Evolutionary conservation across 1,140 invertebrate genomes (phyloP).

Genomic region (Brachionus rubens): DNA sequence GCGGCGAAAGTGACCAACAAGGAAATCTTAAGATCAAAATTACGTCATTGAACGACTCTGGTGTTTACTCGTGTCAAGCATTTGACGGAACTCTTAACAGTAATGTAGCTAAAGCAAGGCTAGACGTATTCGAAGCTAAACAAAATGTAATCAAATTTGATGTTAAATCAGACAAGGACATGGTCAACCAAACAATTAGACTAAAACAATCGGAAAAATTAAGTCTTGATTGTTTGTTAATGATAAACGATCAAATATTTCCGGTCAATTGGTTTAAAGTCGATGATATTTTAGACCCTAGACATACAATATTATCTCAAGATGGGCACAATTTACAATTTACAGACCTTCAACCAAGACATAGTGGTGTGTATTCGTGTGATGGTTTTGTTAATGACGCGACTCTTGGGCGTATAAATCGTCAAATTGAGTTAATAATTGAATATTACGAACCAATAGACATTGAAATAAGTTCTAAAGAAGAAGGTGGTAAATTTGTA

Average conservation of each 20-base stretch:
- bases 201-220: not conserved
- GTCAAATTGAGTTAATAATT: not conserved
- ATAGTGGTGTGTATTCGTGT: slow-evolving; percentile 3
- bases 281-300: not conserved
- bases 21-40: not conserved
- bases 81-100: slow-evolving; percentile 3
- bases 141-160: not conserved
- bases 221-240: slow-evolving; percentile 2
- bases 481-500: not conserved
- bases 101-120: not conserved
- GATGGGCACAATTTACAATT: not conserved
- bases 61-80: slow-evolving; percentile 24
- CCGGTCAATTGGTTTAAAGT: not conserved
- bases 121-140: not conserved
- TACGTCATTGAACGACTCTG: not conserved
- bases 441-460: slow-evolving; percentile 14
- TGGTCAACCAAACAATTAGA: not conserved
- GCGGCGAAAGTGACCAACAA: not conserved
- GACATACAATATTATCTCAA: not conserved
- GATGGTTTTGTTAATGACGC: not conserved
- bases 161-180: not conserved
- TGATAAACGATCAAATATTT: not conserved
- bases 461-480: not conserved
- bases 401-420: not conserved
- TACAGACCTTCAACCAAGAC: slow-evolving; percentile 15